Base-by-base conservation (phyloP, 2,797 vertebrate species). In the Propithecus perrieri region DNA sequence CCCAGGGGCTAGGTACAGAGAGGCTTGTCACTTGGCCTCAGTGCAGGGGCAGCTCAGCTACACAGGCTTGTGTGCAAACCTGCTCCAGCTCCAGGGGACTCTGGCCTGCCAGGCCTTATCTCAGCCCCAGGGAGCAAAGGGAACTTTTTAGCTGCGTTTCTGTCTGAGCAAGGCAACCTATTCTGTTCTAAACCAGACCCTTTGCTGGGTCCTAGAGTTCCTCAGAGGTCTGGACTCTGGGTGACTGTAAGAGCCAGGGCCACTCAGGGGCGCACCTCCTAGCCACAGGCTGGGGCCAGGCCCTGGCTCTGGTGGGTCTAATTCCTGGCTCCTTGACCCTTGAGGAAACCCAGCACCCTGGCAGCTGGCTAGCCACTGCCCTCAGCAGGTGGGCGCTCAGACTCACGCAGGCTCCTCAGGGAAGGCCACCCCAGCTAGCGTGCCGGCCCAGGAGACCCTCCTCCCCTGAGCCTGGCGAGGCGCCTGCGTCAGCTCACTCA, bases 61-160 rank as follows among this genome's bases (percentile, higher is more conserved):
- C 50, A 61, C 1, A 35, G 38, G 65, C 26, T 12, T 63, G 33
- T 91, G 24, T 87, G 38, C 67, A 76, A 94, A 85, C 61, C 28
- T 3, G 48, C 67, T 88, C 63, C 7, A 61, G 85, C 22, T 83
- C 72, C 89, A 74, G 86, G 78, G 96, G 69, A 96, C 94, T 97
- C 92, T 85, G 81, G 96, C 50, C 92, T 75, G 41, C 43, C 28
- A 69, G 78, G 61, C 35, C 81, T 95, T 86, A 91, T 84, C 93
- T 91, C 85, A 94, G 46, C 53, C 78, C 79, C 38, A 41, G 71
- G 33, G 72, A 74, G 94, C 80, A 91, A 94, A 96, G 86, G 48
- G 48, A 48, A 76, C 41, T 55, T 86, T 63, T 22, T 53, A 59
- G 75, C 9, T 48, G 11, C 0, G 4, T 65, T 85, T 94, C 85